Evolutionary conservation across 2,888 invertebrate genomes (phyloP).

Genomic region (Polymixis flavicincta): DNA sequence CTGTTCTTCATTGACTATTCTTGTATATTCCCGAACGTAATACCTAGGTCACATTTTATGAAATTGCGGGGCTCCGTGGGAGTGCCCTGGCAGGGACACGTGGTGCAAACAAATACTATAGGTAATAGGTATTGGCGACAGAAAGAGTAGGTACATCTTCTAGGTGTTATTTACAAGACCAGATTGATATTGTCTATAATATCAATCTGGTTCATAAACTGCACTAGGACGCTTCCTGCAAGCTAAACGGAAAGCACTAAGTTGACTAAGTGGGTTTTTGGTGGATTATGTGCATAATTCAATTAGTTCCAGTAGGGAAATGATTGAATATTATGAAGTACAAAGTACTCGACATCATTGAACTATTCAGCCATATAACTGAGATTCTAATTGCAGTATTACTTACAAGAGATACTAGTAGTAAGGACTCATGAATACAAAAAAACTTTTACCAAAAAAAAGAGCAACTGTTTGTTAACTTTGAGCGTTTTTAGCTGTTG

Average conservation of each 20-base stretch:
- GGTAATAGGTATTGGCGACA: too few relatives aligned
- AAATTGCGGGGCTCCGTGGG: not conserved
- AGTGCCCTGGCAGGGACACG: not conserved
- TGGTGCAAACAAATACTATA: not conserved
- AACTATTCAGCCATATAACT: not conserved
- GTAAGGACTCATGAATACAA: not conserved
- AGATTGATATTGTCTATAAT: not conserved
- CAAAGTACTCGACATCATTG: not conserved
- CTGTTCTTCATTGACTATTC: not conserved
- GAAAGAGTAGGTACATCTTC: not conserved
- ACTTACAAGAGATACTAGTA: not conserved
- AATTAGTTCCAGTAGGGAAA: not conserved
- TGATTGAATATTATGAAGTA: constrained; percentile 5
- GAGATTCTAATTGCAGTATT: not conserved
- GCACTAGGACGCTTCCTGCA: constrained; percentile 1
- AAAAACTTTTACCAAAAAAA: not conserved
- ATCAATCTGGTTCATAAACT: constrained; percentile 5
- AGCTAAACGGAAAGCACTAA: constrained; percentile 15
- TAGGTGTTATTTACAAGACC: too few relatives aligned
- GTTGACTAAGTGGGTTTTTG: not conserved
- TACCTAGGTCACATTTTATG: not conserved
- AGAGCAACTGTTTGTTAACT: not conserved
- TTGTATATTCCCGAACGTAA: not conserved
- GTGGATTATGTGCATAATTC: not conserved
- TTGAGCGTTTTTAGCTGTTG: constrained; percentile 5